phyloP scores from a whole-genome alignment of 2,888 invertebrate species.

The Chaetogeoica ovagalla region DNA sequence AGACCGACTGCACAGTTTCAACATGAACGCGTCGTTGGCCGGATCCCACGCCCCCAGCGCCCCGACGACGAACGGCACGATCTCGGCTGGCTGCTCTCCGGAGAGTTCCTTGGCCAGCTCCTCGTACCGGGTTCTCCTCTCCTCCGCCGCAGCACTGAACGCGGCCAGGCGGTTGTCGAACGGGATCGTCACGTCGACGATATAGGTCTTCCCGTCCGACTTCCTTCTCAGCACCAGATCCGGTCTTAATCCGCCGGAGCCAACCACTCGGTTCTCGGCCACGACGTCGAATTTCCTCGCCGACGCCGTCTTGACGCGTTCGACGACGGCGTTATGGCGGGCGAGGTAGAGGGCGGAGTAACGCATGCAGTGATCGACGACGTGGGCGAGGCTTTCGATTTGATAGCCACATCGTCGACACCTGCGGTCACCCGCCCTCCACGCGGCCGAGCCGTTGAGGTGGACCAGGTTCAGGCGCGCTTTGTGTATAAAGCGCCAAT shows the following conservation, averaged over 20 bases:
- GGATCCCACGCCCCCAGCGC: too few species aligned
- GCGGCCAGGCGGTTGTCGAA: too few species aligned
- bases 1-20: too few species aligned
- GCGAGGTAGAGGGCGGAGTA: slow-evolving; percentile 4
- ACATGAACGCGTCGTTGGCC: too few species aligned
- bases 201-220: too few species aligned
- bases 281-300: background rate
- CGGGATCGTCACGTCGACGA: too few species aligned
- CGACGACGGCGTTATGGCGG: background rate
- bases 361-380: slow-evolving; percentile 14
- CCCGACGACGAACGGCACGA: too few species aligned
- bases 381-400: background rate
- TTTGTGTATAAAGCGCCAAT: background rate
- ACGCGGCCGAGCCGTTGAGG: background rate
- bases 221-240: too few species aligned
- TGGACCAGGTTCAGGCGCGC: background rate
- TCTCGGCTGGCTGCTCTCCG: too few species aligned
- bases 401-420: slow-evolving; percentile 1
- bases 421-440: background rate
- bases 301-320: background rate
- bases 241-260: background rate
- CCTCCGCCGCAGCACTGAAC: too few species aligned
- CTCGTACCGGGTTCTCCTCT: too few species aligned
- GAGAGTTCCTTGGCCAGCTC: too few species aligned
- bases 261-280: background rate